A percentile compares a stretch with the other conserved stretches of the same genome.
phyloP scores from a whole-genome alignment of 2,797 vertebrate species.

The Dicrostonyx torquatus region DNA sequence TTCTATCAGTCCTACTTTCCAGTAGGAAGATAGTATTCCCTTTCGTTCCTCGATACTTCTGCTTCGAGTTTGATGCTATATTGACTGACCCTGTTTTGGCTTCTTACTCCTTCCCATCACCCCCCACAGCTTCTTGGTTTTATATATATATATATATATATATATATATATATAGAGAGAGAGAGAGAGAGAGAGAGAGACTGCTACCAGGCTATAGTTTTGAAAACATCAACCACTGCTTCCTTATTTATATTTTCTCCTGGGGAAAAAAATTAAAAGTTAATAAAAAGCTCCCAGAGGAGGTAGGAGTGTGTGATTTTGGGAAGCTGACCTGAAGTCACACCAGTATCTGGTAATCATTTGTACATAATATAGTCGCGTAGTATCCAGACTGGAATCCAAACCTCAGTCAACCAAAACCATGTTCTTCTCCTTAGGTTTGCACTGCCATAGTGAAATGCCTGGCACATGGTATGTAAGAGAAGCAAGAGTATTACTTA shows the following conservation, averaged over 20 bases:
- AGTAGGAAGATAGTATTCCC: not conserved
- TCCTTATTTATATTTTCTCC: not conserved
- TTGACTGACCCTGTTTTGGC: not conserved
- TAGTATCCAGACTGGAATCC: not conserved
- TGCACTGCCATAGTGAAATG: not conserved
- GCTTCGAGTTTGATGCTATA: not conserved
- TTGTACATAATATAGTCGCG: not conserved
- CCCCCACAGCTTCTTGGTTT: not conserved
- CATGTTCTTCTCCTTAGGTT: not conserved
- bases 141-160: too few relatives aligned
- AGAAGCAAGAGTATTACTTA: not conserved
- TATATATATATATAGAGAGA: too few relatives aligned
- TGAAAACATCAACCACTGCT: conserved; percentile 3
- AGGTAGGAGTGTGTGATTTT: not conserved
- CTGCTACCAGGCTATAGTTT: not conserved
- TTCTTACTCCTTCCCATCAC: not conserved
- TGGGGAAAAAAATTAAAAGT: not conserved
- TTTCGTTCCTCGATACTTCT: not conserved
- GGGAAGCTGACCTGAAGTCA: not conserved
- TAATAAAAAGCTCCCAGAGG: not conserved
- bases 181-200: too few relatives aligned
- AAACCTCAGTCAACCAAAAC: not conserved
- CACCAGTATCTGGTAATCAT: not conserved
- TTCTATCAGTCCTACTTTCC: not conserved
- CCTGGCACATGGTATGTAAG: too few relatives aligned